phyloP scores from a whole-genome alignment of 2,797 vertebrate genomes.

The Enteromius viviparus region DNA sequence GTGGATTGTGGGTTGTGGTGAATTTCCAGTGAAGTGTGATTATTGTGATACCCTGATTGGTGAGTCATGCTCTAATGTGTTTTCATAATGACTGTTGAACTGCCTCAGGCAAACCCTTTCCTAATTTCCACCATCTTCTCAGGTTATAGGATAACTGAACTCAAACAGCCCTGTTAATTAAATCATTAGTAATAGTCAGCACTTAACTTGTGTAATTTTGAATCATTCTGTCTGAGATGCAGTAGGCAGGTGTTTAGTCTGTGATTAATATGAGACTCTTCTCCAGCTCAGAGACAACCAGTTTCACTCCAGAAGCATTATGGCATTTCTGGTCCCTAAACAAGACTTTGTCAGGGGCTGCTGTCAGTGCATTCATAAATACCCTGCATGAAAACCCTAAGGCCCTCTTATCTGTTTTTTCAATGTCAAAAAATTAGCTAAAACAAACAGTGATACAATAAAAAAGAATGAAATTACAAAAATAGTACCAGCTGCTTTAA shows the following conservation, averaged over 20 bases:
- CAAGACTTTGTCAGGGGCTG: not conserved
- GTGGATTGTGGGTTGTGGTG: no score
- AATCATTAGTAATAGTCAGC: not conserved
- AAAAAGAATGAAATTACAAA: not conserved
- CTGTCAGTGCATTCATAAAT: not conserved
- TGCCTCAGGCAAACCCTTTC: not conserved
- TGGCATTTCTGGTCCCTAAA: not conserved
- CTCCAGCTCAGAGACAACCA: not conserved
- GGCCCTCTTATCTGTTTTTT: not conserved
- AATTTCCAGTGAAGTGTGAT: not conserved
- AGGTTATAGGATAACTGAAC: not conserved
- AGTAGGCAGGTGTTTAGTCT: not conserved
- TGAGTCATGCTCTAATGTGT: not conserved
- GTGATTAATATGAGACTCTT: not conserved
- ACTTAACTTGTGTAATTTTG: not conserved
- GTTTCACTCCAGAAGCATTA: not conserved
- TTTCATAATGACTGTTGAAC: conserved; percentile 1
- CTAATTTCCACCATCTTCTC: not conserved
- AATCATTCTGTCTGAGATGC: not conserved
- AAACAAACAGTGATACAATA: not conserved
- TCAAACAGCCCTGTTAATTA: not conserved
- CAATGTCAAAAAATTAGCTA: not conserved
- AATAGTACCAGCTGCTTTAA: not conserved
- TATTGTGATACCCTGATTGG: not conserved
- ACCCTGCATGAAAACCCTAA: not conserved